Conservation (phyloP, 2,113 vertebrate genomes). For the Hippocampus mohnikei region DNA sequence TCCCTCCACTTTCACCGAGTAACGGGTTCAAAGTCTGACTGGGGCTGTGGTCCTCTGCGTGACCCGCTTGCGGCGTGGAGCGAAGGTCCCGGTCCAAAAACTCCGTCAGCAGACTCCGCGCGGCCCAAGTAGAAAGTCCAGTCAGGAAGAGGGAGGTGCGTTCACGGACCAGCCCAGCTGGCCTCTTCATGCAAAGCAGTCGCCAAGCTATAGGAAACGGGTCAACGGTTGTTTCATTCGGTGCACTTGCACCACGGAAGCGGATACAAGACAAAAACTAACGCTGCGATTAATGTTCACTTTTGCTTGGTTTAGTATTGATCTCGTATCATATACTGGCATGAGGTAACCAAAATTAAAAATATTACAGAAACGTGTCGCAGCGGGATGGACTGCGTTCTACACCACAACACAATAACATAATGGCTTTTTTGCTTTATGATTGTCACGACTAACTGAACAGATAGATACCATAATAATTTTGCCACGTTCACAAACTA, state of each 20-base stretch:
- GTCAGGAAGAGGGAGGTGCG: conserved; percentile 66
- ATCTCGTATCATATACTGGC: not conserved
- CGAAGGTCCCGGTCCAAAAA: conserved; percentile 2
- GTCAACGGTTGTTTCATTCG: not conserved
- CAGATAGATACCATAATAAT: too few species aligned
- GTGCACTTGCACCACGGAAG: not conserved
- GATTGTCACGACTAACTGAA: not conserved
- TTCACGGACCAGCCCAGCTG: conserved; percentile 55
- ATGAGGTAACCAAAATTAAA: not conserved
- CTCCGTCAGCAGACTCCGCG: conserved; percentile 16
- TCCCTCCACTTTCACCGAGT: not conserved
- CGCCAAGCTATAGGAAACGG: not conserved
- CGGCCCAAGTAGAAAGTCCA: conserved; percentile 27
- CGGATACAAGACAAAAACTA: not conserved
- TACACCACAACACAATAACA: not conserved
- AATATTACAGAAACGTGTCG: not conserved
- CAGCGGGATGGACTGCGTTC: not conserved
- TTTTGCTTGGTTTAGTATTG: not conserved
- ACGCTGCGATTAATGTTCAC: not conserved
- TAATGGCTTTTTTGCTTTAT: not conserved
- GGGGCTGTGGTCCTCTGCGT: not conserved
- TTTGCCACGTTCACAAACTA: too few species aligned
- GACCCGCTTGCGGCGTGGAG: not conserved
- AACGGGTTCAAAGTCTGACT: not conserved
- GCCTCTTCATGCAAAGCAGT: conserved; percentile 23